Evolutionary conservation across 2,888 invertebrate genomes (phyloP).

Genomic region (Eueremaeus valkanovi): DNA sequence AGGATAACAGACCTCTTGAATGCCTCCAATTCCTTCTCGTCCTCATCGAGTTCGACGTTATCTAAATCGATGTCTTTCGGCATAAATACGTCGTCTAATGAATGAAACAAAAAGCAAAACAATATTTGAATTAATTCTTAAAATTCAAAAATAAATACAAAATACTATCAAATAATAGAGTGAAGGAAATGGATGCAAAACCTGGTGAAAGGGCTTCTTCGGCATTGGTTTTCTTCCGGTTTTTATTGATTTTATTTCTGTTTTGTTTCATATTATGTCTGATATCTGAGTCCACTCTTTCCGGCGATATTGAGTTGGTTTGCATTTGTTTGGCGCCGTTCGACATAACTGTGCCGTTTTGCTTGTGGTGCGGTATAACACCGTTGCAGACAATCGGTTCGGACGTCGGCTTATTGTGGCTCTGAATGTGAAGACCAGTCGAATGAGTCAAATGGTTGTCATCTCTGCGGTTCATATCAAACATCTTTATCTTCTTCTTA

Average conservation of each 20-base stretch:
- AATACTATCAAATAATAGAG: neutral
- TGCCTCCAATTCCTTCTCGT: conserved; percentile 75
- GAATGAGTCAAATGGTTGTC: conserved; percentile 18
- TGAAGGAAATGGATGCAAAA: conserved; percentile 18
- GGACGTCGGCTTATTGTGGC: neutral
- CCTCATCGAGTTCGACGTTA: conserved; percentile 70
- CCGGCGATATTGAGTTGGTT: neutral
- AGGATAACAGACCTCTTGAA: conserved; percentile 65
- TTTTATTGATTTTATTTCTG: conserved; percentile 41
- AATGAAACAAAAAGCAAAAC: neutral
- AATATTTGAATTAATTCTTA: conserved; percentile 34
- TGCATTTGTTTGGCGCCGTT: neutral
- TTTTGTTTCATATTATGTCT: conserved; percentile 16
- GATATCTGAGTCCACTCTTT: neutral
- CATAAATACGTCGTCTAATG: conserved; percentile 66
- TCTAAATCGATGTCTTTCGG: conserved; percentile 74
- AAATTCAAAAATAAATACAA: too few species aligned
- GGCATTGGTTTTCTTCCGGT: conserved; percentile 49
- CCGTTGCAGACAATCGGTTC: conserved; percentile 22
- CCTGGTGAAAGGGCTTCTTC: conserved; percentile 43
- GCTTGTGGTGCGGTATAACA: conserved; percentile 8
- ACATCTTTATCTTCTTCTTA: conserved; percentile 37
- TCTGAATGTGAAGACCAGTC: neutral
- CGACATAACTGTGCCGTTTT: conserved; percentile 11
- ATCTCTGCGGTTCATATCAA: conserved; percentile 14